Percentiles rank a stretch among this genome's conserved stretches.
phyloP scores from a whole-genome alignment of 2,113 vertebrate genomes.

The Panurus biarmicus region DNA sequence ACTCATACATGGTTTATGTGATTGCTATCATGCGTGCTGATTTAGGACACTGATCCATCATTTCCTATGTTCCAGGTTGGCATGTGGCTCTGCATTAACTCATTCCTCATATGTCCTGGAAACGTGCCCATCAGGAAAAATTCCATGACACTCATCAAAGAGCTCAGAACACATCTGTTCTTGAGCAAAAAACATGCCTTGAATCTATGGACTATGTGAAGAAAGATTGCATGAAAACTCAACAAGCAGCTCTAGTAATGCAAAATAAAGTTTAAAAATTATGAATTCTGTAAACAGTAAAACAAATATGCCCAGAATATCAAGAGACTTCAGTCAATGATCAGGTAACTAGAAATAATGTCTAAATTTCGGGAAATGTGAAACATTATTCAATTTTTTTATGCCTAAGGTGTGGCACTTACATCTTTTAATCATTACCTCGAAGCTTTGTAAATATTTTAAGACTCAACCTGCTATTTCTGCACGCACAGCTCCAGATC shows the following conservation, averaged over 20 bases:
- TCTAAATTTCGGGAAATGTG: background rate
- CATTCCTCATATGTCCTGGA: background rate
- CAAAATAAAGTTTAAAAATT: background rate
- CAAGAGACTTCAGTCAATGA: background rate
- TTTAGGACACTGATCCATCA: conserved; percentile 30
- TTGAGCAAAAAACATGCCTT: background rate
- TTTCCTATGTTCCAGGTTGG: background rate
- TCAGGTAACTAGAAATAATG: background rate
- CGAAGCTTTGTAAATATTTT: background rate
- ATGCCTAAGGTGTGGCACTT: background rate
- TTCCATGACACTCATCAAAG: background rate
- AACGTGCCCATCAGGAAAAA: background rate
- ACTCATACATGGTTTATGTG: conserved; percentile 18
- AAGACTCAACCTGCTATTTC: background rate
- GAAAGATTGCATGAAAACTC: background rate
- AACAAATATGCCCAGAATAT: background rate
- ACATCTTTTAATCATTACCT: background rate
- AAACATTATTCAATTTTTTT: background rate
- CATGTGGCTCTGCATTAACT: background rate
- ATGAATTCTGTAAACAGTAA: background rate
- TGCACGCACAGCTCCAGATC: background rate
- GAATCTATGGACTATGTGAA: background rate
- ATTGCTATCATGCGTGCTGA: background rate
- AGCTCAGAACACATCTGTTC: background rate
- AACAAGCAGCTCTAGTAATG: background rate